These are phyloP conservation scores for Charanyca ferruginea DNA, from an alignment of 2,888 invertebrate species.

Conservation along the genomic window DNA sequence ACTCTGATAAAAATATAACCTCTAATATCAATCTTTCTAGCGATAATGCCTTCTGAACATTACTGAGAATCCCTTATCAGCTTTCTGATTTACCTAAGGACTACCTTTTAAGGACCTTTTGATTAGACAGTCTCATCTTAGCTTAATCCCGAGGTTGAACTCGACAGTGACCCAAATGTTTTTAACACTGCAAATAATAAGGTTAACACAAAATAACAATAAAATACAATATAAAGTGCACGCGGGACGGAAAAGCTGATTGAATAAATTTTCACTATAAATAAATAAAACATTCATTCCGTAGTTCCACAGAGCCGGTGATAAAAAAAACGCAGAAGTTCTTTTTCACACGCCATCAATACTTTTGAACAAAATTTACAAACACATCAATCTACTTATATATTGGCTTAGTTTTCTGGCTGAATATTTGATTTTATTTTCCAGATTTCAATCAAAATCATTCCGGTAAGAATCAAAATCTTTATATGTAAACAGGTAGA, in stretches of 20 bases:
- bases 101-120: no score
- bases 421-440: no score
- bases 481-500: no score
- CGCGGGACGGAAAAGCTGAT: constrained; percentile 46
- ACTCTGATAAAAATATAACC: neutral
- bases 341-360: neutral
- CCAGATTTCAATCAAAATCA: no score
- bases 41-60: neutral
- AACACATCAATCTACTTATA: neutral
- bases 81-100: no score
- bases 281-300: constrained; percentile 50
- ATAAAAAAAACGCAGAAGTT: neutral
- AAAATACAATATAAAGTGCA: constrained; percentile 16
- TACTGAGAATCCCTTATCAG: no score
- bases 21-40: neutral
- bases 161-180: neutral
- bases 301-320: constrained; percentile 3
- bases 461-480: no score
- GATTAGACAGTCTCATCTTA: neutral
- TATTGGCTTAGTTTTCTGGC: neutral
- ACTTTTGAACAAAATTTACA: neutral
- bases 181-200: constrained; percentile 34
- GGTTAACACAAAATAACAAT: constrained; percentile 28
- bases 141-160: neutral
- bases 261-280: constrained; percentile 55